Evolutionary conservation across 2,113 vertebrate species (phyloP).

Genomic region (Trochalopteron elliotii): DNA sequence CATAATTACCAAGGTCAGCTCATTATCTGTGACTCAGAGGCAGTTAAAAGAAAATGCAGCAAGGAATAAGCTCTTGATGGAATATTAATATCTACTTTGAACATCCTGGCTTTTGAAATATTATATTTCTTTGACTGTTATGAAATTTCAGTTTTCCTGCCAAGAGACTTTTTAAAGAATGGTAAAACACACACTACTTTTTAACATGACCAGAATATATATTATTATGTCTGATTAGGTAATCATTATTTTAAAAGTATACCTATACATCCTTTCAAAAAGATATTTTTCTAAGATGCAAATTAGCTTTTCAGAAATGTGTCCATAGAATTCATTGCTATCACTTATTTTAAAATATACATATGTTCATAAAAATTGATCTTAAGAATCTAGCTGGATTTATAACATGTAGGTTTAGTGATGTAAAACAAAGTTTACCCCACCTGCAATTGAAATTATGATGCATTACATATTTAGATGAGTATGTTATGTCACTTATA

Average conservation of each 20-base stretch:
- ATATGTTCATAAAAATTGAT: background rate
- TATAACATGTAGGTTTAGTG: background rate
- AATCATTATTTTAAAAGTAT: background rate
- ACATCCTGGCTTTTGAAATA: conserved; percentile 15
- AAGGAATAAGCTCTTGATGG: conserved; percentile 7
- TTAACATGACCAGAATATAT: background rate
- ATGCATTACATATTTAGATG: background rate
- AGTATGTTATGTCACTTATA: background rate
- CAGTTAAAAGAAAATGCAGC: conserved; percentile 35
- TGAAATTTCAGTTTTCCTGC: background rate
- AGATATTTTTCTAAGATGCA: background rate
- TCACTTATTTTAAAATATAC: background rate
- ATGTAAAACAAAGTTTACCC: background rate
- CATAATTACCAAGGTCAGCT: conserved; percentile 46
- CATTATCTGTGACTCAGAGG: conserved; percentile 48
- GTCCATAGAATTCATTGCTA: background rate
- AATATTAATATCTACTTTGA: conserved; percentile 43
- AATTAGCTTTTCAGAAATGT: background rate
- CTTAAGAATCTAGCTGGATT: background rate
- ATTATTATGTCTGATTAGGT: background rate
- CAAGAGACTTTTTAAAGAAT: background rate
- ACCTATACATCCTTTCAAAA: background rate
- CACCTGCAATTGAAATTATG: background rate
- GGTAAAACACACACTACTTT: background rate
- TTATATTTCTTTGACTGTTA: background rate